These are phyloP conservation scores for Xylota segnis DNA, from an alignment of 2,888 invertebrate genomes.

Conservation along the genomic window DNA sequence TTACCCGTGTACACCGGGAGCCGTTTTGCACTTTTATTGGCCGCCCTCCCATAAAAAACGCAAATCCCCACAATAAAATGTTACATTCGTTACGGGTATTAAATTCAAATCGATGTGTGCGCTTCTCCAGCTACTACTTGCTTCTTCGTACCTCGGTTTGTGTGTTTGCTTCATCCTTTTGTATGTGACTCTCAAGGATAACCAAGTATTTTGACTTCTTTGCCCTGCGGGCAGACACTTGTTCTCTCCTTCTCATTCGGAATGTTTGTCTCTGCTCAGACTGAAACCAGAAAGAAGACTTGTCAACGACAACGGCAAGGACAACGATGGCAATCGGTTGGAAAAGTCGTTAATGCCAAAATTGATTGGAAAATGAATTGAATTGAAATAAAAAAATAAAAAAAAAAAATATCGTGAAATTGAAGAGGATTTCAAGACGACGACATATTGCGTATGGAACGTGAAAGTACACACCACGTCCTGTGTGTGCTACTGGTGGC, in stretches of 20 bases:
- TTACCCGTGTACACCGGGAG: constrained; percentile 46
- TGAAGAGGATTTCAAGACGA: constrained; percentile 53
- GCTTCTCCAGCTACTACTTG: constrained; percentile 9
- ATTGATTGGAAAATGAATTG: constrained; percentile 76
- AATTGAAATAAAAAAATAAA: constrained; percentile 71
- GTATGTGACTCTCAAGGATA: constrained; percentile 28
- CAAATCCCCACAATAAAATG: constrained; percentile 74
- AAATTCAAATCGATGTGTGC: constrained; percentile 71
- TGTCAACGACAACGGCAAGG: constrained; percentile 59
- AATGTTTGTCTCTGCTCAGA: constrained; percentile 25
- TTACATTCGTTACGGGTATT: constrained; percentile 72
- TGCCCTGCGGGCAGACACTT: constrained; percentile 58
- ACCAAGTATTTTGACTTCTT: constrained; percentile 57
- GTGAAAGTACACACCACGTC: constrained; percentile 75
- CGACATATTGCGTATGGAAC: constrained; percentile 37
- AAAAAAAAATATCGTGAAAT: constrained; percentile 60
- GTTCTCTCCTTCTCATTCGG: constrained; percentile 27
- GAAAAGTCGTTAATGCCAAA: constrained; percentile 71
- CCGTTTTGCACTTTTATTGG: constrained; percentile 72
- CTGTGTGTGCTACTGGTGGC: neutral
- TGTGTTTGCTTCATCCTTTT: constrained; percentile 11
- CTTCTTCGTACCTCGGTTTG: neutral
- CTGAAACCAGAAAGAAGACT: constrained; percentile 54
- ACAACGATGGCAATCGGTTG: constrained; percentile 76
- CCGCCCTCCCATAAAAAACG: constrained; percentile 47